phyloP scores from a whole-genome alignment of 2,888 invertebrate species.

The Odontomyia ornata region DNA sequence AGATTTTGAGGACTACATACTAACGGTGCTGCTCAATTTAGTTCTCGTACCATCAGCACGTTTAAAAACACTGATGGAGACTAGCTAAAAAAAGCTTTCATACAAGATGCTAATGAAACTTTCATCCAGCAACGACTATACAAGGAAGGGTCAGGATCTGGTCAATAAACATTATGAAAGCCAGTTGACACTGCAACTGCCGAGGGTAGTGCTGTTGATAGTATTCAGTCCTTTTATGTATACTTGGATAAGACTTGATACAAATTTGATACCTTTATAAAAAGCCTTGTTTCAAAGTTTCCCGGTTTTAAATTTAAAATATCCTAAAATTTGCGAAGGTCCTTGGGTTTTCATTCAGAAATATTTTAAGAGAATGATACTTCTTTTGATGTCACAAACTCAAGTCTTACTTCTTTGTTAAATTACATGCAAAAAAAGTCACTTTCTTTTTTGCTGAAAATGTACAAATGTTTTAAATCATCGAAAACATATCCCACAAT shows the following conservation, averaged over 20 bases:
- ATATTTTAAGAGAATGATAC: background rate
- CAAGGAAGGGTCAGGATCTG: background rate
- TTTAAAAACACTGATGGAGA: background rate
- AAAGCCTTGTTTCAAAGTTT: constrained; percentile 7
- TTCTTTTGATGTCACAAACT: background rate
- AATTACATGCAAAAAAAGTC: too few species aligned
- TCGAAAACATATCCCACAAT: background rate
- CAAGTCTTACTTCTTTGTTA: background rate
- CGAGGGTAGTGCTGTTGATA: background rate
- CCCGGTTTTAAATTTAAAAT: background rate
- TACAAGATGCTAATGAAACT: background rate
- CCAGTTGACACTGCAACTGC: background rate
- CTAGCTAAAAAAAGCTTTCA: too few species aligned
- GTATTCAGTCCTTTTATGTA: background rate
- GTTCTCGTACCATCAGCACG: background rate
- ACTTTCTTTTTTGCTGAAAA: background rate
- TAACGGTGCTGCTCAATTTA: background rate
- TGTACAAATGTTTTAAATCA: background rate
- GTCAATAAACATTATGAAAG: background rate
- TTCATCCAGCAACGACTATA: background rate
- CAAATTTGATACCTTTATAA: too few species aligned
- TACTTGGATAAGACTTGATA: constrained; percentile 9
- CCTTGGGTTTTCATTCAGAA: constrained; percentile 5
- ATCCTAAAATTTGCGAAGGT: background rate
- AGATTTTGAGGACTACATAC: background rate